Evolutionary conservation across 2,888 invertebrate genomes (phyloP).

Genomic region (Euzetes globulus): DNA sequence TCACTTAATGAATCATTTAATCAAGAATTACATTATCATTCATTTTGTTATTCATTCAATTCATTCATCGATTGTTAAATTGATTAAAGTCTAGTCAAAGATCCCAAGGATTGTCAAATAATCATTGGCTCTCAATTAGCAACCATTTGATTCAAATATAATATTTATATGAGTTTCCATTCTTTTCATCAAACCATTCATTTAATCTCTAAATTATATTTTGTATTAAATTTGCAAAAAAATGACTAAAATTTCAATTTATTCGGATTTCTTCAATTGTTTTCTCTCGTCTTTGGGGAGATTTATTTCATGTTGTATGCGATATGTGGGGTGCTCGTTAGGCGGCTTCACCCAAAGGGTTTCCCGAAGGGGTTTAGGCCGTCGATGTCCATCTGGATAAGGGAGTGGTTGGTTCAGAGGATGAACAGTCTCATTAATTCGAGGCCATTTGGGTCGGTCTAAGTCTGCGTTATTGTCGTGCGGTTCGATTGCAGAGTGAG

Average conservation of each 20-base stretch:
- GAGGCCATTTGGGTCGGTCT: constrained; percentile 37
- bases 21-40: too few relatives aligned
- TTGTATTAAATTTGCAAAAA: too few relatives aligned
- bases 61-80: too few relatives aligned
- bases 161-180: too few relatives aligned
- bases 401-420: constrained; percentile 28
- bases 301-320: constrained; percentile 21
- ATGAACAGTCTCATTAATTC: constrained; percentile 4
- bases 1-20: too few relatives aligned
- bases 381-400: constrained; percentile 30
- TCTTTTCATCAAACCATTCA: too few relatives aligned
- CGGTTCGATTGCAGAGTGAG: constrained; percentile 37
- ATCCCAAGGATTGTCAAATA: too few relatives aligned
- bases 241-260: not conserved
- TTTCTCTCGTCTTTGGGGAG: constrained; percentile 15
- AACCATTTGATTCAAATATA: too few relatives aligned
- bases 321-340: constrained; percentile 33
- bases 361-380: constrained; percentile 20
- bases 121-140: too few relatives aligned
- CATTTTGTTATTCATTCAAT: too few relatives aligned
- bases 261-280: not conserved
- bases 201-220: too few relatives aligned
- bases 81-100: too few relatives aligned
- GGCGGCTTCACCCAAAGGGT: constrained; percentile 33
- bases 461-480: constrained; percentile 38